A percentile compares a stretch with the other conserved stretches of the same genome.
Conservation (phyloP, 2,797 vertebrate species). For the Gastrophryne carolinensis region DNA sequence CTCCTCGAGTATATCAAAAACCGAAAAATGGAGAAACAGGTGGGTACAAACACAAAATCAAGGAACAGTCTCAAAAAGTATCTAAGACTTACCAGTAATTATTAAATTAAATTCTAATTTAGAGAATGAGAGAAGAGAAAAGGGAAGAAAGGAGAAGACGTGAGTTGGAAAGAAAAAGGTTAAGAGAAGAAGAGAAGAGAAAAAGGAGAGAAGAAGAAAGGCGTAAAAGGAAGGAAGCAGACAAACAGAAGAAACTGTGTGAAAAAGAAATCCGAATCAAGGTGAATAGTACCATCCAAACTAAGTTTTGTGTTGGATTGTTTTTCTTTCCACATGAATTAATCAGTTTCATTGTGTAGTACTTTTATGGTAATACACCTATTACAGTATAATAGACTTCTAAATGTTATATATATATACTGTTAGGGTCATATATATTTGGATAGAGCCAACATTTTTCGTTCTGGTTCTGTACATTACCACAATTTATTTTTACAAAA, state of each 20-base stretch:
- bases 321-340: too few relatives aligned
- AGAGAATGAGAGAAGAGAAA: conserved; percentile 97
- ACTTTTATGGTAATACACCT: too few relatives aligned
- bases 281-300: conserved; percentile 64
- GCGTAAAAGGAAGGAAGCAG: conserved; percentile 86
- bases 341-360: too few relatives aligned
- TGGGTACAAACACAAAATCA: conserved; percentile 54
- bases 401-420: too few relatives aligned
- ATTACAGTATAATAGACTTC: too few relatives aligned
- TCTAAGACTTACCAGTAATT: background rate
- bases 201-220: conserved; percentile 91
- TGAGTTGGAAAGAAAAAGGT: conserved; percentile 90
- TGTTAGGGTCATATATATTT: too few relatives aligned
- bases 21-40: conserved; percentile 98
- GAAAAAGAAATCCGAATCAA: conserved; percentile 94
- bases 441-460: too few relatives aligned
- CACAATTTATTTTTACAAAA: too few relatives aligned
- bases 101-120: conserved; percentile 29
- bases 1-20: conserved; percentile 98
- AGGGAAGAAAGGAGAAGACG: conserved; percentile 89
- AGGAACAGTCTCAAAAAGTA: background rate
- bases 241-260: conserved; percentile 86
- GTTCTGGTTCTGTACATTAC: too few relatives aligned
- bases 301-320: too few relatives aligned
- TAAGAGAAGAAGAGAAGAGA: conserved; percentile 92